Evolutionary conservation across 2,113 vertebrate genomes (phyloP), one percentile per base, ranked within the genome.

Genomic region (Malurus melanocephalus): DNA sequence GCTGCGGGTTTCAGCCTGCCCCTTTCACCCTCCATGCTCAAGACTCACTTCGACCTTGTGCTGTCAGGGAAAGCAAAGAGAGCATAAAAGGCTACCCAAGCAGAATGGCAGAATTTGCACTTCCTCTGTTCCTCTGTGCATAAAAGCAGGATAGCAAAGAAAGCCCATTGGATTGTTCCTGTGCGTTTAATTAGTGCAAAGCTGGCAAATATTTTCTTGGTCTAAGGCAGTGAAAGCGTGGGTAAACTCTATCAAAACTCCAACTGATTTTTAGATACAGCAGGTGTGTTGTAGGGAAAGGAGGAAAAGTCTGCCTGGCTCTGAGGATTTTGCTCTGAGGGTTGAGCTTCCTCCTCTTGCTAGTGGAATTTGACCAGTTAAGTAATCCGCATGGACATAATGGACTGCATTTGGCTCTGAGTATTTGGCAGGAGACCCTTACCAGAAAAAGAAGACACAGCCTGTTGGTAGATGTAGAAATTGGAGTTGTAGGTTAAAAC

Each of bases 401-500:
- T 51, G 33, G 30, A 8, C 62, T 66, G 38, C 33, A 4, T 57
- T 76, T 89, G 61, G 14, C 53, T 60, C 35, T 60, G n/a, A 38
- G 13, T 67, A 38, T 80, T 84, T 83, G 53, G 17, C 21, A 57
- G 20, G 27, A 81, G 65, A 61, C 59, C 17, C 84, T 83, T 56
- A 40, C 68, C n/a, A 61, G 38, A 53, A 68, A 30, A 30, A 30
- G 57, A 78, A 42, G 73, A 28, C 59, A 13, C 16, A 57, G 15
- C 66, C 87, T n/a, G 42, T 68, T 71, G 30, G 57, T 57, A 57
- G 46, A 20, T 68, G 28, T 19, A 84, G 77, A 52, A 78, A 76
- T 92, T 8, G 64, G 85, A 87, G 57, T 45, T 76, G 24, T 61
- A 33, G 16, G 53, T 86, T 89, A 89, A 80, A 93, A 64, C 19